Base-by-base conservation (phyloP, 2,888 invertebrate genomes). In the Phanerotoma sp. region DNA sequence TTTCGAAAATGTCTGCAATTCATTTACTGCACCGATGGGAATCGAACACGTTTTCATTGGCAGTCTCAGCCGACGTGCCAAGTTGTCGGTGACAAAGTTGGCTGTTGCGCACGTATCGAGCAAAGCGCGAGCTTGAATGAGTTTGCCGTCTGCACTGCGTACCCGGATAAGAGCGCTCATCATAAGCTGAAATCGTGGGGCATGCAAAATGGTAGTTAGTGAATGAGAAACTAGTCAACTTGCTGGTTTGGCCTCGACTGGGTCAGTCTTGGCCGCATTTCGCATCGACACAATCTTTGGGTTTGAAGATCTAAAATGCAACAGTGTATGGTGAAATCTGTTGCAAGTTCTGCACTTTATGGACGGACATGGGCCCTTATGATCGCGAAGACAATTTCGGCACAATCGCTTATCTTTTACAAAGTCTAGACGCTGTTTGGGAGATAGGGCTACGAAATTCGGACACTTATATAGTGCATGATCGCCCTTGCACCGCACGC, bases 101-200 rank as follows among this genome's bases (percentile, higher is more conserved):
- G 38, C 38, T 18, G 37, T 37, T 21, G 47, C 51, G 28, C 56
- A 56, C 6, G 51, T 51, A 41, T 56, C 51, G 13, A 55, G 50
- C n/a, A 55, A 45, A 5, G 25, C 55, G 10, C 50, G 50, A 9
- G 54, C 54, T 30, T 28, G n/a, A 6, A 55, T 18, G 15, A 35
- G 38, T 16, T 13, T 18, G 18, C 55, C 51, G 25, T 33, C 18
- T 37, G 44, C 21, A 10, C 50, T 33, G 18, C 51, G 25, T n/a
- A 44, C 35, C 5, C 10, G 33, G 18, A 56, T 25, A 11, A 50
- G 38, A 10, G 55, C 55, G 21, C 51, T 56, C 46, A 46, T 50
- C 40, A 55, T 55, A n/a, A 55, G 32, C 28, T 25, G 25, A 45
- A 44, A 15, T 37, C 9, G 37, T n/a, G 45, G 25, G 30, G 22